Conservation (phyloP, 2,797 vertebrate species). For the Euthynnus affinis region DNA sequence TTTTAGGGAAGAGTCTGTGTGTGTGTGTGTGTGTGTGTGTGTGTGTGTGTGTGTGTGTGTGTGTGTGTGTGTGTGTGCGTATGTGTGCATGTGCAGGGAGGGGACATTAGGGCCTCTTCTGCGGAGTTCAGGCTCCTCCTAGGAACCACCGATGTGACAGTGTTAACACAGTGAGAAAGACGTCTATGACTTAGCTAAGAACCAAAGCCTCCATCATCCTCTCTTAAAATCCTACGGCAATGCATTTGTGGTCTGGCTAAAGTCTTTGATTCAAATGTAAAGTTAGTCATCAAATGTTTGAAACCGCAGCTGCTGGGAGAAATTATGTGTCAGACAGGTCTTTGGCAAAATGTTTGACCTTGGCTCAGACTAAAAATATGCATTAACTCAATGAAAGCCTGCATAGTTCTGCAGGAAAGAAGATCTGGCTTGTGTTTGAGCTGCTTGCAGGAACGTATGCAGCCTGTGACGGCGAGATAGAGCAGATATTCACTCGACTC, state of each 20-base stretch:
- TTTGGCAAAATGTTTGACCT: constrained; percentile 75
- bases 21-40: constrained; percentile 32
- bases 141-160: constrained; percentile 24
- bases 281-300: constrained; percentile 72
- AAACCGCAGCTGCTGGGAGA: constrained; percentile 74
- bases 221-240: constrained; percentile 58
- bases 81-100: constrained; percentile 35
- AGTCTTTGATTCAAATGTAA: constrained; percentile 71
- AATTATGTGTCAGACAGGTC: constrained; percentile 74
- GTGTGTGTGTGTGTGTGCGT: constrained; percentile 31
- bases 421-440: constrained; percentile 78
- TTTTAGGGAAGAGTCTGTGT: constrained; percentile 73
- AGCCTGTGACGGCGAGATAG: constrained; percentile 68
- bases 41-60: constrained; percentile 15
- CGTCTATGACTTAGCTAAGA: constrained; percentile 52
- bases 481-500: constrained; percentile 75
- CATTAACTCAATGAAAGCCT: constrained; percentile 77
- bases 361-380: constrained; percentile 79
- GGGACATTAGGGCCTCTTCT: constrained; percentile 59
- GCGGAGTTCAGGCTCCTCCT: constrained; percentile 39
- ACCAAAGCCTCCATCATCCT: constrained; percentile 53
- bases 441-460: constrained; percentile 54
- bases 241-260: constrained; percentile 64
- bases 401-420: constrained; percentile 77
- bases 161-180: constrained; percentile 47